A percentile compares a stretch with the other conserved stretches of the same genome.
Conservation (phyloP, 2,888 invertebrate genomes). For the Cabera pusaria region DNA sequence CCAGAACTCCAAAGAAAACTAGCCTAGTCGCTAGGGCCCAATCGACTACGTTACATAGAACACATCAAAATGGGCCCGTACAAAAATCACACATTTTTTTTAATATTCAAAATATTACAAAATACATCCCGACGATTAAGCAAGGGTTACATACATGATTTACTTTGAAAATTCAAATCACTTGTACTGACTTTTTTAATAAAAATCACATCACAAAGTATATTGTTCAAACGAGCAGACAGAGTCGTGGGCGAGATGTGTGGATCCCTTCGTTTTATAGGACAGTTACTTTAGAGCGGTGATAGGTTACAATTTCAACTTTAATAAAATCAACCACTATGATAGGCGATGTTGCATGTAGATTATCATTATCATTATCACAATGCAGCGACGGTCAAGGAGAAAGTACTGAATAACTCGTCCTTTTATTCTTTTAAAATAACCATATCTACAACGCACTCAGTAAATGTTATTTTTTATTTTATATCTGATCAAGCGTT, state of each 20-base stretch:
- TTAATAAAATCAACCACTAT: too few species aligned
- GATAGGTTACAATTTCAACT: too few species aligned
- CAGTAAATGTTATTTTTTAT: too few species aligned
- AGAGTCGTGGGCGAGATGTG: conserved; percentile 7
- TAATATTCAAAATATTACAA: conserved; percentile 39
- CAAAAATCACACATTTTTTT: conserved; percentile 25
- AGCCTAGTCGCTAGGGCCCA: conserved; percentile 14
- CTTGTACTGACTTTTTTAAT: conserved; percentile 61
- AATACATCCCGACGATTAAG: conserved; percentile 59
- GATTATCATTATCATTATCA: too few species aligned
- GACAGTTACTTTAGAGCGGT: background rate
- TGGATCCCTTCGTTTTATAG: background rate
- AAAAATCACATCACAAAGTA: conserved; percentile 59
- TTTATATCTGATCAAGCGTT: too few species aligned
- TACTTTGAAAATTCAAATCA: conserved; percentile 62
- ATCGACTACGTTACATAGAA: conserved; percentile 6
- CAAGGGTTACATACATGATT: conserved; percentile 61
- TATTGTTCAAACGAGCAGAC: conserved; percentile 9
- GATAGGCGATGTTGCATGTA: too few species aligned
- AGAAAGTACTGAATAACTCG: too few species aligned
- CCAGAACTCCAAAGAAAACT: conserved; percentile 9
- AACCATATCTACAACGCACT: too few species aligned
- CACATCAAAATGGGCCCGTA: conserved; percentile 16
- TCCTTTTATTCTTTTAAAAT: too few species aligned
- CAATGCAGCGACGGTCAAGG: too few species aligned